Conservation (phyloP, 2,113 vertebrate species). For the Eubucco bourcierii region DNA sequence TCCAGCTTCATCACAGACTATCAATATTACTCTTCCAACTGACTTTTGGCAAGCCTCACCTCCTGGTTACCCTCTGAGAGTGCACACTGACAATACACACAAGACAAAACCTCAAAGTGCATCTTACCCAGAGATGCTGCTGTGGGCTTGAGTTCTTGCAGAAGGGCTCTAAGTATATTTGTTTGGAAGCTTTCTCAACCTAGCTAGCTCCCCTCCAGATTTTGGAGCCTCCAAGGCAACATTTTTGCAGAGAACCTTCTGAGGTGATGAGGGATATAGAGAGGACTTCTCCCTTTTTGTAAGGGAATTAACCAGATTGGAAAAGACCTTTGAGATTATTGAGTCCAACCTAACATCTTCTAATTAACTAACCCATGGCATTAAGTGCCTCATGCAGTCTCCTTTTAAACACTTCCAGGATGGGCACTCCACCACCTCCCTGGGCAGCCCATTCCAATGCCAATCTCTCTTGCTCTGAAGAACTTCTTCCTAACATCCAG, state of each 20-base stretch:
- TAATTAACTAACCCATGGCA: no score
- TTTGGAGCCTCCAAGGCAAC: not conserved
- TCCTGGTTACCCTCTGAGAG: not conserved
- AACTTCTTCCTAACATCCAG: no score
- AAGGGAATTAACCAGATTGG: not conserved
- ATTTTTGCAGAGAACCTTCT: not conserved
- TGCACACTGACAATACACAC: rapidly evolving
- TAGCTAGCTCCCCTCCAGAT: not conserved
- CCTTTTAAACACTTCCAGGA: no score
- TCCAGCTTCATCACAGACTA: not conserved
- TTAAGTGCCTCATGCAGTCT: no score
- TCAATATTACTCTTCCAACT: not conserved
- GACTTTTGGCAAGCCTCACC: not conserved
- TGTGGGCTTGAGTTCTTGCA: not conserved
- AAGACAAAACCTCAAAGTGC: not conserved
- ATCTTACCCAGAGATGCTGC: not conserved
- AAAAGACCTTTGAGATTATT: no score
- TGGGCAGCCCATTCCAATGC: no score
- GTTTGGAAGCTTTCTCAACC: not conserved
- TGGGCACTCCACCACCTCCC: no score
- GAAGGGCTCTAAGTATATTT: not conserved
- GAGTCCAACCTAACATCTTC: no score
- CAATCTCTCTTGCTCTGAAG: no score
- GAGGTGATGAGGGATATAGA: not conserved
- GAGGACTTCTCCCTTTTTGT: not conserved